Conservation (phyloP, 2,113 vertebrate genomes). For the Megaleporinus macrocephalus region DNA sequence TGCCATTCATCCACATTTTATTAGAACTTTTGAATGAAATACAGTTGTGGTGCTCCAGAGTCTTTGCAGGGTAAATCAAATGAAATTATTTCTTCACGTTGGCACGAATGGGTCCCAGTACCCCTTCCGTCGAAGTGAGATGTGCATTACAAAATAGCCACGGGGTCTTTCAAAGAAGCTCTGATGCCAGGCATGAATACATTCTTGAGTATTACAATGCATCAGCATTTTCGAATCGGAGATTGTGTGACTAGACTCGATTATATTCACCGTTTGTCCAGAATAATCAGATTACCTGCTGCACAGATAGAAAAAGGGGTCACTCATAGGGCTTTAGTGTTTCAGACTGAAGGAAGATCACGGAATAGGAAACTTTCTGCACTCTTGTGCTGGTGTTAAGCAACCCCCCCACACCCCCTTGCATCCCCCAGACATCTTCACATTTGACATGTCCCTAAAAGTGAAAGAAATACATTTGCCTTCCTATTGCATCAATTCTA, state of each 20-base stretch:
- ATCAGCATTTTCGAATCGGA: no score
- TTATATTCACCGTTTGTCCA: background rate
- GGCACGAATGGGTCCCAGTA: background rate
- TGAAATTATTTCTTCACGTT: conserved; percentile 2
- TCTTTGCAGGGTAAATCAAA: background rate
- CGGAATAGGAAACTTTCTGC: background rate
- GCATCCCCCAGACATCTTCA: background rate
- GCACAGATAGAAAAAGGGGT: background rate
- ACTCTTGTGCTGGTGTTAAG: background rate
- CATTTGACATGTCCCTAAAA: background rate
- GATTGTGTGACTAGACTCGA: background rate
- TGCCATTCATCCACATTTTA: background rate
- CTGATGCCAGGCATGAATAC: background rate
- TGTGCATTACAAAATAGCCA: conserved; percentile 12
- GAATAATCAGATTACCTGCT: background rate
- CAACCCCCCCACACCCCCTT: background rate
- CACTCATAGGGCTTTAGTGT: background rate
- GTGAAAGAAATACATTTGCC: background rate
- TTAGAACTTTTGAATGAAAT: background rate
- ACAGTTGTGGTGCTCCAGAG: background rate
- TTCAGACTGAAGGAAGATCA: background rate
- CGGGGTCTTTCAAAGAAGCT: background rate
- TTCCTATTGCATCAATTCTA: background rate
- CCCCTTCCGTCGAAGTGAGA: background rate
- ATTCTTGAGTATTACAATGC: background rate